Percentiles rank a stretch among this genome's conserved stretches.
Evolutionary conservation across 2,113 vertebrate genomes (phyloP).

Genomic region (Micromys minutus): DNA sequence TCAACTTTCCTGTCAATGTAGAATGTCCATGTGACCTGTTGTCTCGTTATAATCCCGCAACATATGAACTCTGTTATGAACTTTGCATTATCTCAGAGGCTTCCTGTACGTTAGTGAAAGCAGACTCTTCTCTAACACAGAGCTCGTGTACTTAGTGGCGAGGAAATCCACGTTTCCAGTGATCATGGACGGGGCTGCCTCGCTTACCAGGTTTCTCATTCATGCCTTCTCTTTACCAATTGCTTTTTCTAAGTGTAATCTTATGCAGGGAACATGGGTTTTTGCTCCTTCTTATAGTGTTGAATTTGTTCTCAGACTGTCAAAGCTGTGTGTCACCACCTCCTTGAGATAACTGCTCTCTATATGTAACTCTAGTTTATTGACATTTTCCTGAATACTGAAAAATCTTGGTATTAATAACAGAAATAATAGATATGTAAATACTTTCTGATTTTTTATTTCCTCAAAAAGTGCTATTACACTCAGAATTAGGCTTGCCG

Average conservation of each 20-base stretch:
- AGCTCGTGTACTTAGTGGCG: neutral
- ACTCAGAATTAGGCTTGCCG: neutral
- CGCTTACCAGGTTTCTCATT: neutral
- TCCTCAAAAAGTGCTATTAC: neutral
- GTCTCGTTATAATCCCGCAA: neutral
- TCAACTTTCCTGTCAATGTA: neutral
- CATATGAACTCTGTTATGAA: neutral
- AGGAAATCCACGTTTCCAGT: neutral
- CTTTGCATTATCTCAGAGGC: neutral
- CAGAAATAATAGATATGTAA: neutral
- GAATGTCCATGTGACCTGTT: neutral
- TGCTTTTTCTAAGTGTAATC: neutral
- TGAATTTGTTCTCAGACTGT: neutral
- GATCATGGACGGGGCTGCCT: neutral
- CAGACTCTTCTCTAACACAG: neutral
- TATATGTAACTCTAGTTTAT: neutral
- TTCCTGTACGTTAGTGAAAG: neutral
- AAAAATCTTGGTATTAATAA: neutral
- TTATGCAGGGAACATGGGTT: neutral
- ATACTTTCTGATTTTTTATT: neutral
- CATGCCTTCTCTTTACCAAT: neutral
- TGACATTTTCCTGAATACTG: slow-evolving; percentile 20
- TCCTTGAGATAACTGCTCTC: neutral
- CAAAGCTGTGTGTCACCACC: neutral
- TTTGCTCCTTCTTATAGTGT: neutral